Evolutionary conservation across 2,797 vertebrate genomes (phyloP), one percentile per base, ranked within the genome.

Genomic region (Semaprochilodus insignis): DNA sequence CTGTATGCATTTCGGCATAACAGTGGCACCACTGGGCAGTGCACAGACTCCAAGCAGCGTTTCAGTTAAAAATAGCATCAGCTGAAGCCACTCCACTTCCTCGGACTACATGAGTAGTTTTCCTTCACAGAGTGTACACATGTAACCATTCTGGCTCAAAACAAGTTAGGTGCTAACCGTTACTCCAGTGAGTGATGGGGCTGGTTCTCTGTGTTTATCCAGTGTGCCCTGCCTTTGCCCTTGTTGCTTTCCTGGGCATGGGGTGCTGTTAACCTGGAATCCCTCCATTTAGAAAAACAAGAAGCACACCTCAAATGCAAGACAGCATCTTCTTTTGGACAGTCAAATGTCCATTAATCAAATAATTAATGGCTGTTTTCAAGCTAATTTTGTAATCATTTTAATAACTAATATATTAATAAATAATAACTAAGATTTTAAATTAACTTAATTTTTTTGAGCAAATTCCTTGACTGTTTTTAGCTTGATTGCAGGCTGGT

Each of bases 201-300:
- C 82, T 71, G 67, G 85, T 87, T 87, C 85, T 85, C 85, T 79
- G 82, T 87, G 40, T 88, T 83, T 54, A 19, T 66, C 72, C 14
- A 44, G 13, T 71, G 87, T 85, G 77, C 70, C 85, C 74, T 89
- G 79, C 87, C 81, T 40, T 91, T 86, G 83, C 82, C 85, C n/a
- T 85, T 90, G 89, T 90, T 74, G 51, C 66, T 83, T 55, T 23
- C 51, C 51, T 59, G 55, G 54, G 11, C 73, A 74, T 21, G 52
- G 7, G 13, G 52, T 14, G 5, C 17, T 23, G 27, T 40, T 23
- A 21, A 57, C 44, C 70, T 27, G 48, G 23, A 54, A 54, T 8
- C 16, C 17, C 23, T 25, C 17, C 31, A 6, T 34, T 67, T 34
- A 8, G 2, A 14, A 21, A 4, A 36, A 36, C 6, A 65, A 10